Base-by-base conservation (phyloP, 2,113 vertebrate genomes). In the Nothoprocta pentlandii region DNA sequence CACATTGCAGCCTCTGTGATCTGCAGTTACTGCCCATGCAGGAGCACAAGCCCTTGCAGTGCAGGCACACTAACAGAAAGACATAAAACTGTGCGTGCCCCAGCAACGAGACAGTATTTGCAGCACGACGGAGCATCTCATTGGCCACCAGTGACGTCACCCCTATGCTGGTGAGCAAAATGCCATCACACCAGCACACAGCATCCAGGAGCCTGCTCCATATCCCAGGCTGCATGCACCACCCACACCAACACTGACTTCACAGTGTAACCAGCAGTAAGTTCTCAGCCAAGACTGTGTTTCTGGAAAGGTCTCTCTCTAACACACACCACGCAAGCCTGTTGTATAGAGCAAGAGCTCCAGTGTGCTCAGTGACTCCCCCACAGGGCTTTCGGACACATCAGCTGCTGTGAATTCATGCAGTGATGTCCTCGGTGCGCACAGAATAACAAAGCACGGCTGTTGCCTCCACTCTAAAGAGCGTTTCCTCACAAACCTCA, bases 101-200 rank as follows among this genome's bases (percentile, higher is more conserved):
- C 54, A 4, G 91, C 75, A 90, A 92, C 73, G 51, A 80, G 69
- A 84, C 88, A 78, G 89, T 7, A 11, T 82, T 85, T 1, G 1
- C 54, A 87, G 96, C 89, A 10, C 12, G 59, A 69, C 77, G 77
- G 30, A 56, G 67, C 7, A 32, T 54, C 81, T 94, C 86, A 97
- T 90, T 97, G 96, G 96, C 61, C 92, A 32, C 34, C 32, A 92
- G 74, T 97, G 96, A 97, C 93, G 90, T 97, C 95, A 97, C 34
- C 86, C 30, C 41, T 58, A 7, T 2, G 64, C 94, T 91, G 87
- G 90, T 58, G 89, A 94, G 88, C 89, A 82, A 92, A 94, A 80
- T 2, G 16, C 83, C 67, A 71, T 90, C 83, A 85, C 19, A 63
- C 30, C 71, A 89, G 71, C 82, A 96, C 64, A 63, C 92, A 74